Conservation (phyloP, 2,888 invertebrate genomes). For the Stomorhina lunata region DNA sequence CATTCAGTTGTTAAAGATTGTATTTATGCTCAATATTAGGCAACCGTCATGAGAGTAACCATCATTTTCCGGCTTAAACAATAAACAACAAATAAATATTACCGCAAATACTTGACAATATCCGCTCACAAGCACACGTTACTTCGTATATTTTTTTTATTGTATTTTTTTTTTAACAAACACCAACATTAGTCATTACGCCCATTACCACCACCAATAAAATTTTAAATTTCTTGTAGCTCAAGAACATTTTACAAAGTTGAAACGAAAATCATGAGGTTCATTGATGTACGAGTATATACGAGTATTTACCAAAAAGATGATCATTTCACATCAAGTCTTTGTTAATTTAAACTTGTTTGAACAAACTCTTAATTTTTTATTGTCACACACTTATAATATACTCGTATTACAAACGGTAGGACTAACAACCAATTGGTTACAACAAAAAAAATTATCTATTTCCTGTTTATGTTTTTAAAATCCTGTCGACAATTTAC, state of each 20-base stretch:
- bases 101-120: constrained; percentile 45
- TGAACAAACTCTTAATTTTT: constrained; percentile 11
- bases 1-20: too few species aligned
- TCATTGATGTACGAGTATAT: too few species aligned
- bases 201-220: constrained; percentile 28
- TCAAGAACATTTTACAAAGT: background rate
- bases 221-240: background rate
- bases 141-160: background rate
- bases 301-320: constrained; percentile 32
- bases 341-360: constrained; percentile 17
- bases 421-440: background rate
- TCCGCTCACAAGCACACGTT: constrained; percentile 34
- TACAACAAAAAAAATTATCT: background rate
- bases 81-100: constrained; percentile 29
- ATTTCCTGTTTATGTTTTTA: constrained; percentile 20
- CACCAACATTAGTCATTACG: background rate
- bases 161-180: background rate
- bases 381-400: background rate
- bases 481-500: background rate
- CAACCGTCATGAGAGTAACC: constrained; percentile 18
- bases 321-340: constrained; percentile 18
- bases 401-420: too few species aligned
- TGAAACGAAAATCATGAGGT: background rate
- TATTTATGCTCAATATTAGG: background rate
- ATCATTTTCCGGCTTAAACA: constrained; percentile 23